Conservation (phyloP, 2,888 invertebrate species). For the Cephus pulcher region DNA sequence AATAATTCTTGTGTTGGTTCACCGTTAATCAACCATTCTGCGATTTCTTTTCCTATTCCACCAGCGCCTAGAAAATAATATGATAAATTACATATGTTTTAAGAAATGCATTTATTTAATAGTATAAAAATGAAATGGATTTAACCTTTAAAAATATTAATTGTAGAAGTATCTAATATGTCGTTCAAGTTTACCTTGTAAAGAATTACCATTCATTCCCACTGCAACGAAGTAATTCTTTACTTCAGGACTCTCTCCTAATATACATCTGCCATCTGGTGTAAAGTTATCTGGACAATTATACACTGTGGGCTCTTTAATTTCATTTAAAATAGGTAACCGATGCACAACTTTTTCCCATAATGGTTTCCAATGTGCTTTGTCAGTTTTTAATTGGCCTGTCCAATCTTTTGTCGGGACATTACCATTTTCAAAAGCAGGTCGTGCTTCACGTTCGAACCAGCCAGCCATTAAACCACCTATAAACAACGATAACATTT, state of each 20-base stretch:
- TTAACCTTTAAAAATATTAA: conserved; percentile 3
- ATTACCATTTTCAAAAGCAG: conserved; percentile 69
- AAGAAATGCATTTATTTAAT: conserved; percentile 9
- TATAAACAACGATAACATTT: conserved; percentile 16
- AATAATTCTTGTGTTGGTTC: conserved; percentile 73
- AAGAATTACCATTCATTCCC: conserved; percentile 78
- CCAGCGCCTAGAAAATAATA: conserved; percentile 69
- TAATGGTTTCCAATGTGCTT: conserved; percentile 72
- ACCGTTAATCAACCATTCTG: conserved; percentile 78
- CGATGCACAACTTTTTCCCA: conserved; percentile 70
- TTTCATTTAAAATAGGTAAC: conserved; percentile 70
- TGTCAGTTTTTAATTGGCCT: conserved; percentile 70
- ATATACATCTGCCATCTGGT: conserved; percentile 77
- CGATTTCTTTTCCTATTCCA: conserved; percentile 76
- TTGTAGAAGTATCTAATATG: not conserved
- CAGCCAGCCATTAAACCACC: conserved; percentile 74
- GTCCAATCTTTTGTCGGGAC: conserved; percentile 68
- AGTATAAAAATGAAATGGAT: conserved; percentile 4
- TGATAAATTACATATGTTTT: not conserved
- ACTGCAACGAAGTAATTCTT: conserved; percentile 80
- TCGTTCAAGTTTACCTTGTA: conserved; percentile 64
- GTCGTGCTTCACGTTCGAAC: conserved; percentile 75
- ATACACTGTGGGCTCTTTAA: conserved; percentile 68
- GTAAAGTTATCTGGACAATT: conserved; percentile 80
- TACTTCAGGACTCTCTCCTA: conserved; percentile 77